These are phyloP conservation scores for Myotis daubentonii DNA, from an alignment of 2,797 vertebrate species.

Conservation along the genomic window DNA sequence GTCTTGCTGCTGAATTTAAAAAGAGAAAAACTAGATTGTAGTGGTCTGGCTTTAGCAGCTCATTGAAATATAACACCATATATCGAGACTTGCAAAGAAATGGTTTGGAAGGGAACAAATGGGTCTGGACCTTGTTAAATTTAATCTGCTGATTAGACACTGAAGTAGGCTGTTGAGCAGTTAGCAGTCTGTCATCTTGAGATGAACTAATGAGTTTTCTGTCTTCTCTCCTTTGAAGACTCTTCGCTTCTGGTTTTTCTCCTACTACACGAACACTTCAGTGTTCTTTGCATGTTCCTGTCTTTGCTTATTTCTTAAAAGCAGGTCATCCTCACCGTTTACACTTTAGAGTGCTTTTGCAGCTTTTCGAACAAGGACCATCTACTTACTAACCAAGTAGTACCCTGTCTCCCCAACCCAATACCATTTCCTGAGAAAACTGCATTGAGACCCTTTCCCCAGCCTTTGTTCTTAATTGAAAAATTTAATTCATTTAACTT, in stretches of 20 bases:
- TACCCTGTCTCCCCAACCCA: background rate
- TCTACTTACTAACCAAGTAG: background rate
- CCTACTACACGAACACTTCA: background rate
- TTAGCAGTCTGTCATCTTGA: background rate
- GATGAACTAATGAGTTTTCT: background rate
- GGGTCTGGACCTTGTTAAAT: background rate
- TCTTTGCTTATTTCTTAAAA: background rate
- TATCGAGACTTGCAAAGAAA: background rate
- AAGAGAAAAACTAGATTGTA: background rate
- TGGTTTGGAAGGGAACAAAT: background rate
- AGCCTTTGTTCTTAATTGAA: background rate
- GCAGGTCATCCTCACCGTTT: background rate
- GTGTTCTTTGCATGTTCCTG: background rate
- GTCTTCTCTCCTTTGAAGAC: background rate
- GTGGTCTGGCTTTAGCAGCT: background rate
- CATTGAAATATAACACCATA: background rate
- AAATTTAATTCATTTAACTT: constrained; percentile 18
- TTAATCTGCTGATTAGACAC: background rate
- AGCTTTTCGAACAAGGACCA: background rate
- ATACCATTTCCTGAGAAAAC: background rate
- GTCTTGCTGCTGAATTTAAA: background rate
- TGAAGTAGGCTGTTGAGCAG: background rate
- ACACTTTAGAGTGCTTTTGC: background rate
- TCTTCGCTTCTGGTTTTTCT: background rate
- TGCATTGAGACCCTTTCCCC: background rate